These are phyloP conservation scores for Melopsittacus undulatus DNA, from an alignment of 2,797 vertebrate genomes.

Conservation along the genomic window DNA sequence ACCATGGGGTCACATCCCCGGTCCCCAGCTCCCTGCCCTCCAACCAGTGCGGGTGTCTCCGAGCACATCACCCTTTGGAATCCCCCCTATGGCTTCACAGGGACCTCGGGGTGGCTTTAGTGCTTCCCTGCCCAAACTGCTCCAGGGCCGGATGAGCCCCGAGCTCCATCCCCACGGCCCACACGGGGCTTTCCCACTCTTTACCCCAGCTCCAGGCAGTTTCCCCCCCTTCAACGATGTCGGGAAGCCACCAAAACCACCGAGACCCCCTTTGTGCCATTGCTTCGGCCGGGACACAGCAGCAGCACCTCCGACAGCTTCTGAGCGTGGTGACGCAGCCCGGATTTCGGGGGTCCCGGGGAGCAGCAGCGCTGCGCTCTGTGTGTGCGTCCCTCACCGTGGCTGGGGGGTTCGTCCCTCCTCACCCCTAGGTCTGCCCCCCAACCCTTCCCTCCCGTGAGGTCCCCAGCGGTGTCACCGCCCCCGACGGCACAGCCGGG, in stretches of 20 bases:
- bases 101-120: background rate
- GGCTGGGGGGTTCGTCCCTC: background rate
- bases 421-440: background rate
- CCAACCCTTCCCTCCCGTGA: background rate
- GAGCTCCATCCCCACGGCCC: rapidly evolving
- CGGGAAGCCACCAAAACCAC: background rate
- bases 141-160: rapidly evolving
- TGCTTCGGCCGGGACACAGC: background rate
- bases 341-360: background rate
- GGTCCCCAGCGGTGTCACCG: background rate
- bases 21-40: background rate
- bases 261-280: background rate
- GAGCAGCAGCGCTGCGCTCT: background rate
- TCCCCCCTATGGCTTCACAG: background rate
- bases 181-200: rapidly evolving
- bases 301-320: rapidly evolving
- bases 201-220: rapidly evolving
- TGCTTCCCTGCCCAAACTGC: rapidly evolving
- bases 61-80: background rate
- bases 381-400: background rate
- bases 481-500: background rate
- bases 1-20: rapidly evolving
- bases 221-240: rapidly evolving
- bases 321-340: background rate
- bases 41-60: rapidly evolving